Base-by-base conservation (phyloP, 2,113 vertebrate species). In the Polypterus senegalus region DNA sequence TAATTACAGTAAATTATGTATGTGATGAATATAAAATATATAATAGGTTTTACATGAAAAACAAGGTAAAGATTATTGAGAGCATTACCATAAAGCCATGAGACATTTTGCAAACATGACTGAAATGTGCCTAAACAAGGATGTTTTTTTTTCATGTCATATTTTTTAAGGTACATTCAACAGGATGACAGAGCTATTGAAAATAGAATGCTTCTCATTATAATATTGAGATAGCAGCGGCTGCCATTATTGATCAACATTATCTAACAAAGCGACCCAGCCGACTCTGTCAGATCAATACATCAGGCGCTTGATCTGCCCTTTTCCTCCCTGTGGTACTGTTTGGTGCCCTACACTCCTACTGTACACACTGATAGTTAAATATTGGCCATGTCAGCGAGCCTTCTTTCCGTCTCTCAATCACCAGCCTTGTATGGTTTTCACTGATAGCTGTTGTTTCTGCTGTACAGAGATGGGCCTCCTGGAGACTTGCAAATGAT, bases 171-270 rank as follows among this genome's bases (percentile, higher is more conserved):
- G 27, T 27, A 27, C 27, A 27, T 27, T 27, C 27, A 27, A 27
- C 27, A 27, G 27, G 27, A 27, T 27, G 27, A 27, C 27, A 27
- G 27, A 27, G 27, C 27, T 27, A 27, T 27, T 27, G 27, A 27
- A 27, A 27, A 27, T 27, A 27, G 27, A 27, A 27, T 27, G 27
- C 27, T 27, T 27, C 27, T 27, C 27, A 27, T 27, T 6, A 9
- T 9, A 51, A 9, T 6, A 27, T 45, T 43, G 43, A 53, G 60
- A 47, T 45, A 54, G 49, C 5, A 47, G 11, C 49, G 4, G 59
- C 47, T 53, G 63, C 65, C 61, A 75, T 78, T 79, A 78, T 75
- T 60, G 63, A 76, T 78, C 73, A 74, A 65, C 64, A n/a, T n/a
- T 59, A 54, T 71, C 65, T 72, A 71, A 78, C 74, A 73, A 74